Base-by-base conservation (phyloP, 1,140 invertebrate species). In the Teleogryllus occipitalis region DNA sequence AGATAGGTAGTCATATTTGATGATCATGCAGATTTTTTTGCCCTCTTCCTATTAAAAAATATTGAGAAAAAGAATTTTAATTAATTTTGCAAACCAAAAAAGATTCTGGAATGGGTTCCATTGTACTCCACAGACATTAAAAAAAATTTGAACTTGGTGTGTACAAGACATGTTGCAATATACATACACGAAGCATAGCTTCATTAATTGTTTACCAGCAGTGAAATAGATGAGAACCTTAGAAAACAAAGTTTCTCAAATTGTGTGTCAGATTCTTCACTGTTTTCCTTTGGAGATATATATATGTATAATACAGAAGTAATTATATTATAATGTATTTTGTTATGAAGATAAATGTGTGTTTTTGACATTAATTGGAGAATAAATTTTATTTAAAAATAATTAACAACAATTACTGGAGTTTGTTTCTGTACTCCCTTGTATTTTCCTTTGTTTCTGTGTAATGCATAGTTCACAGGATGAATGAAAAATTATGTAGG, bases 291-390 rank as follows among this genome's bases (percentile, higher is more conserved):
- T 65, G 10, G 54, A 65, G 54, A 65, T 65, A 65, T 65, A 65
- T 65, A 65, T 65, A 65, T 65, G 18, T 14, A 18, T 14, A 65
- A 65, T 14, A 18, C 10, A 14, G 54, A 14, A 18, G 54, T 14
- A 65, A 18, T 65, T 18, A 65, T 65, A 65, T 65, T 65, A 65
- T 65, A 65, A 65, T 65, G 54, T 65, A 65, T 65, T 65, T 65
- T 65, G 54, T 65, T 65, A 65, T 65, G 54, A 65, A 65, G 54
- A 65, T 65, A 65, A 65, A 65, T 65, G 54, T 65, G 54, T 65
- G 54, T 65, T 65, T 65, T 65, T 65, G 18, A 65, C 54, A 14
- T 65, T 65, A 65, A 10, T 65, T 65, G 18, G 18, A 65, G 10
- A 65, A 65, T 65, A 65, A 65, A 65, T 65, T 65, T 65, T 65